Conservation (phyloP, 2,797 vertebrate genomes). For the Danio kyathit region DNA sequence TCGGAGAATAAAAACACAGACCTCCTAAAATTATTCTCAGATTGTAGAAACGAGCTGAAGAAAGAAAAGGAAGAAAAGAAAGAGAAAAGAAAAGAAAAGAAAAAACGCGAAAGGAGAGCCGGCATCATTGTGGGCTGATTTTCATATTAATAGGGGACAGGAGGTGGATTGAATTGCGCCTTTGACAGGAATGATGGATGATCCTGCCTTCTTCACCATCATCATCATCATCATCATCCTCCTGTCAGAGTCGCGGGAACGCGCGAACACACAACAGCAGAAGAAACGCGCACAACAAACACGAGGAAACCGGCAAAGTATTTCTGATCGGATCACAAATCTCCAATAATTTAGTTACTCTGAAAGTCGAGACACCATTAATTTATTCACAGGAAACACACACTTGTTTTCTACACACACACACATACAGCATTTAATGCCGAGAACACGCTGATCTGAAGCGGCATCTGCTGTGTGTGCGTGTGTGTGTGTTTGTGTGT, state of each 20-base stretch:
- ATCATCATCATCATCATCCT: constrained; percentile 91
- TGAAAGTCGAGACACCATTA: too few relatives aligned
- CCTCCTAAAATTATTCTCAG: background rate
- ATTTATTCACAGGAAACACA: background rate
- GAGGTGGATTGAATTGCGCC: constrained; percentile 90
- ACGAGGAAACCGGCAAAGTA: constrained; percentile 56
- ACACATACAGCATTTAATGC: background rate
- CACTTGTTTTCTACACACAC: background rate
- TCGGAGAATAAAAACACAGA: background rate
- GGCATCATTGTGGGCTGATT: constrained; percentile 77
- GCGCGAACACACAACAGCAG: constrained; percentile 71
- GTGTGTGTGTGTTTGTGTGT: constrained; percentile 68
- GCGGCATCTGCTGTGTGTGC: constrained; percentile 5
- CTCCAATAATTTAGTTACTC: too few relatives aligned
- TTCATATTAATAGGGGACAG: constrained; percentile 97
- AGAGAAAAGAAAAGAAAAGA: constrained; percentile 3
- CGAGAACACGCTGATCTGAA: background rate
- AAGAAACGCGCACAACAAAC: constrained; percentile 72
- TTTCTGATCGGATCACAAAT: constrained; percentile 41
- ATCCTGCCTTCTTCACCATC: constrained; percentile 88
- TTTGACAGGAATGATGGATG: constrained; percentile 99
- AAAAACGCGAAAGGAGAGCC: constrained; percentile 41
- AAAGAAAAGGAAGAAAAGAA: constrained; percentile 21
- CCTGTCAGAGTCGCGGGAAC: constrained; percentile 87
- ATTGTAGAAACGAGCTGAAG: background rate